phyloP scores from a whole-genome alignment of 2,113 vertebrate species.

The Antigone vipio region DNA sequence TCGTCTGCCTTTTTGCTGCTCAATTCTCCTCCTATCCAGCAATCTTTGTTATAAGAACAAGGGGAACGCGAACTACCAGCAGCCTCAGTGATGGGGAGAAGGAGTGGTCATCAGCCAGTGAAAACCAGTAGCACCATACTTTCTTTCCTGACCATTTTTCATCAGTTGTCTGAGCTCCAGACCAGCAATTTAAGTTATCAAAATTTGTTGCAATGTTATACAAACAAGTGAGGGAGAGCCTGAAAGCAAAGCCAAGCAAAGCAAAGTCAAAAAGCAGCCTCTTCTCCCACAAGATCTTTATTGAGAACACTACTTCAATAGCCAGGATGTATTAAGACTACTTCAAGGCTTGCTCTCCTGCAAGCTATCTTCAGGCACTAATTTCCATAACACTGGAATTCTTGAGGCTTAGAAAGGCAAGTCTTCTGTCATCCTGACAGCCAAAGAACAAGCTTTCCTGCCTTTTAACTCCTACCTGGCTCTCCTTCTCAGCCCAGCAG shows the following conservation, averaged over 20 bases:
- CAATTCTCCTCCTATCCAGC: not conserved
- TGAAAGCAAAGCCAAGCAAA: not conserved
- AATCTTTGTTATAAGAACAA: not conserved
- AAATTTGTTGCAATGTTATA: not conserved
- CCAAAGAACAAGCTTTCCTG: not conserved
- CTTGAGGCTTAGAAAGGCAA: not conserved
- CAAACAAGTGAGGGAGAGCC: not conserved
- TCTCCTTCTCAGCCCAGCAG: not conserved
- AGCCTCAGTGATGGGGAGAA: not conserved
- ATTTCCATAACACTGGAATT: not conserved
- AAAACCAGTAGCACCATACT: not conserved
- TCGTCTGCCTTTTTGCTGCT: not conserved
- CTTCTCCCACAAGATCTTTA: not conserved
- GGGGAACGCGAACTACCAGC: not conserved
- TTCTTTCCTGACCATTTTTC: not conserved
- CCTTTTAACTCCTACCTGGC: not conserved
- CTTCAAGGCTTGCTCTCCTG: not conserved
- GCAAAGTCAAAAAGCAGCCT: not conserved
- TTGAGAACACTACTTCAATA: not conserved
- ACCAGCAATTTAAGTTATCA: not conserved
- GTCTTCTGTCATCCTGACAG: not conserved
- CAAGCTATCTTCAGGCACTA: not conserved
- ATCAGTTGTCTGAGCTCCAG: not conserved
- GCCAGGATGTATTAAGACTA: not conserved
- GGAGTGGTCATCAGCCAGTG: not conserved